These are phyloP conservation scores for Neolamprologus kungweensis DNA, from an alignment of 2,113 vertebrate genomes.

Conservation along the genomic window DNA sequence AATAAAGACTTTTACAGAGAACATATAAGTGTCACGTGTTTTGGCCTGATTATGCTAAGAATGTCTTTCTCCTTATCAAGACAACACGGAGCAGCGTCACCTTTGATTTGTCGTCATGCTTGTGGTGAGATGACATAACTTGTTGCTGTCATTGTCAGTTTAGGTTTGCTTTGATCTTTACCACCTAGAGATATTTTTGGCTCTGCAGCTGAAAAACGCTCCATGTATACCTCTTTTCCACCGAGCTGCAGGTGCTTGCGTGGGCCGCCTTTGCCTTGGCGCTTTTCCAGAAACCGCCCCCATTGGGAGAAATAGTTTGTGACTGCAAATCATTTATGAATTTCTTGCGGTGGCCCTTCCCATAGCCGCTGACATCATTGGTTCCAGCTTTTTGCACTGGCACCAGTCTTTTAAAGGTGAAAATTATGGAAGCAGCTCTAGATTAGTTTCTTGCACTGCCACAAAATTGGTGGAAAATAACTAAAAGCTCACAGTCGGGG, in stretches of 20 bases:
- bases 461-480: not conserved
- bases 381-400: not conserved
- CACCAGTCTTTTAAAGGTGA: not conserved
- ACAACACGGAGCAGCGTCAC: not conserved
- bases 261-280: not conserved
- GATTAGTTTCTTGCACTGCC: not conserved
- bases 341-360: not conserved
- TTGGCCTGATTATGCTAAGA: not conserved
- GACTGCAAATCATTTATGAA: not conserved
- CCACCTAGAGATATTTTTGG: not conserved
- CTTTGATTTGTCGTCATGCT: not conserved
- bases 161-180: not conserved
- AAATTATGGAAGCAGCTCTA: not conserved
- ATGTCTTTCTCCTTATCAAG: not conserved
- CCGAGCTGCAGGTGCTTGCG: not conserved
- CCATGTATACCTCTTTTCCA: not conserved
- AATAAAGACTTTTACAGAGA: not conserved
- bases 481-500: not conserved
- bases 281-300: not conserved
- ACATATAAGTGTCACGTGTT: not conserved
- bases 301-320: not conserved
- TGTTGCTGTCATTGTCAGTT: not conserved
- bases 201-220: not conserved
- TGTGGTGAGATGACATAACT: not conserved
- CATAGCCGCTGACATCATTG: not conserved